A percentile compares a stretch with the other conserved stretches of the same genome.
Conservation (phyloP, 2,888 invertebrate genomes). For the Drosophila siamana region DNA sequence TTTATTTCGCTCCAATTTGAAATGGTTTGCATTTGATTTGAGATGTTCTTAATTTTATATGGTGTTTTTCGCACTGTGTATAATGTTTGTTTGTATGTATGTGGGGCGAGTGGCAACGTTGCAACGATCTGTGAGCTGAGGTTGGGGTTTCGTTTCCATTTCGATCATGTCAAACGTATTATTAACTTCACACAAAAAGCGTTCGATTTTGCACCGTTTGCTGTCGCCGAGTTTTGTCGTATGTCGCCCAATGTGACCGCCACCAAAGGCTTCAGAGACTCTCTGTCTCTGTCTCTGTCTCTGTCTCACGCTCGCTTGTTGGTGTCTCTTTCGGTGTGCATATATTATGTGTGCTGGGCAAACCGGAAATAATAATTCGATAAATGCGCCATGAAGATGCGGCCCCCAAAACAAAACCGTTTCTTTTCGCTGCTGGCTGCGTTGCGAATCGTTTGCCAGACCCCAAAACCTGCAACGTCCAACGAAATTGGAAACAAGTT, state of each 20-base stretch:
- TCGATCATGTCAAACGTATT: slow-evolving; percentile 84
- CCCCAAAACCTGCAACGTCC: slow-evolving; percentile 16
- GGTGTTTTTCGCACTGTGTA: no score
- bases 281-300: slow-evolving; percentile 14
- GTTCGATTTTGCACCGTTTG: slow-evolving; percentile 85
- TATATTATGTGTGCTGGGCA: slow-evolving; percentile 41
- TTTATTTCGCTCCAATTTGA: no score
- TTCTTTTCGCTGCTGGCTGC: slow-evolving; percentile 53
- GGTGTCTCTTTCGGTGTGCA: slow-evolving; percentile 24
- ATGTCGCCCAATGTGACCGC: slow-evolving; percentile 72
- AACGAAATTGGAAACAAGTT: slow-evolving; percentile 8
- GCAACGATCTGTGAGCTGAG: slow-evolving; percentile 5
- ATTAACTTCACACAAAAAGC: slow-evolving; percentile 85
- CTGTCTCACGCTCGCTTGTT: neutral
- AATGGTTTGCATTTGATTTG: no score
- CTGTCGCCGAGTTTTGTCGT: slow-evolving; percentile 80
- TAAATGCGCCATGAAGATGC: slow-evolving; percentile 72
- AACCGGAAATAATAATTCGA: slow-evolving; percentile 83
- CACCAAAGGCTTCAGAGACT: slow-evolving; percentile 42
- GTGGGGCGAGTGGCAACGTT: neutral
- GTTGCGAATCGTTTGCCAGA: slow-evolving; percentile 68
- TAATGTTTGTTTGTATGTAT: no score
- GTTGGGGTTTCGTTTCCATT: slow-evolving; percentile 12
- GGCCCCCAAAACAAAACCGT: slow-evolving; percentile 46
- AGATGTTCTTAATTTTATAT: no score